These are phyloP conservation scores for Prochilodus magdalenae DNA, from an alignment of 2,113 vertebrate species.

Conservation along the genomic window DNA sequence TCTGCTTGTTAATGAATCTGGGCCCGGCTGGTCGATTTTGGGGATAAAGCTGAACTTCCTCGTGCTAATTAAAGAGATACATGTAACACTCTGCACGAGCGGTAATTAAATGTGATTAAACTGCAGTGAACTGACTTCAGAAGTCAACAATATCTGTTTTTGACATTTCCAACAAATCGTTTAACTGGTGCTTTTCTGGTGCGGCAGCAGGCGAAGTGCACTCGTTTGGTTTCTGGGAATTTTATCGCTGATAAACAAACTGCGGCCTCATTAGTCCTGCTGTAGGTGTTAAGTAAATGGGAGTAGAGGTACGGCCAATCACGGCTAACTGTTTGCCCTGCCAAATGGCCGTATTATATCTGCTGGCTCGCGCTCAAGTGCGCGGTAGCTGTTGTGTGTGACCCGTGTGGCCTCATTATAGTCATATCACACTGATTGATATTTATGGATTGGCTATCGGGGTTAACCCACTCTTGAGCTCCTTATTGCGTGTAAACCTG, in stretches of 20 bases:
- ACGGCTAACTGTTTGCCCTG: background rate
- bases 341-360: background rate
- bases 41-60: conserved; percentile 47
- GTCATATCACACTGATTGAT: conserved; percentile 6
- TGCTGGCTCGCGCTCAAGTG: background rate
- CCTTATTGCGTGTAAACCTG: background rate
- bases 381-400: background rate
- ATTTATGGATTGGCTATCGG: conserved; percentile 1
- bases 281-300: conserved; percentile 10
- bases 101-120: conserved; percentile 44
- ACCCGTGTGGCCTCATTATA: background rate
- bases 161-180: conserved; percentile 21
- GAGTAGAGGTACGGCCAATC: background rate
- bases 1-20: conserved; percentile 46
- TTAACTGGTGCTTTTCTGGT: background rate
- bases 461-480: background rate
- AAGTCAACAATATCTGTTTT: conserved; percentile 11
- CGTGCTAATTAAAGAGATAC: conserved; percentile 46
- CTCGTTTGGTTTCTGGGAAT: background rate
- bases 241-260: background rate
- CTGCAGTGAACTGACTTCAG: conserved; percentile 19
- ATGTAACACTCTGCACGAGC: conserved; percentile 39
- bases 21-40: conserved; percentile 45
- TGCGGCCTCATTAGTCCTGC: background rate
- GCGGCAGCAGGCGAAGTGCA: no score